Base-by-base conservation (phyloP, 2,888 invertebrate species). In the Drosophila melanosoma region DNA sequence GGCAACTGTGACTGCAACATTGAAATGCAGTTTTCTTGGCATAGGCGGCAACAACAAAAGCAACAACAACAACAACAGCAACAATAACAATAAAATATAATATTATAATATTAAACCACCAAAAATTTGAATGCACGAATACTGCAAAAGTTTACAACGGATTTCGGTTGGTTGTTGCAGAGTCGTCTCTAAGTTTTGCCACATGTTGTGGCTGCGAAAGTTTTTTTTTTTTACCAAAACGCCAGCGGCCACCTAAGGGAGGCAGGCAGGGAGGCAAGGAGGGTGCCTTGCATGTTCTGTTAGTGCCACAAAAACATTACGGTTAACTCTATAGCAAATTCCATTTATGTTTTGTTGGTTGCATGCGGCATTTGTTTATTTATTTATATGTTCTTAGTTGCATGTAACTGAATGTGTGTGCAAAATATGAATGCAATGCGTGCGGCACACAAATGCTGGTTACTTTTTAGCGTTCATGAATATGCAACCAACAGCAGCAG, bases 191-290 rank as follows among this genome's bases (percentile, higher is more conserved):
- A 88, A 86, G 76, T 74, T 75, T 74, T 74, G 79, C 83, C 89
- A 81, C 83, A 88, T 85, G 80, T 80, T 87, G 79, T 80, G 74
- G 80, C 68, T 71, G 53, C 32, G 52, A 66, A 83, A 82, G 66
- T 79, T 84, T 75, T 75, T 70, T 52, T 79, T 84, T 75, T 75
- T 70, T 52, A 42, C 40, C 38, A 65, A 52, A 32, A 23, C 40
- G 49, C 45, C 63, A 35, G 12, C 17, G 48, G 61, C 45, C 45
- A 45, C 20, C 15, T 8, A 45, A 8, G 59, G 7, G 32, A 8
- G 32, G 12, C 35, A 23, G 45, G 3, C 29, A 29, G 6, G 29
- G 26, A 40, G 53, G 45, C 15, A 15, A 45, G 15, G 23, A 15
- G 45, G 3, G 23, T 45, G 45, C 23, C 15, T 45, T 15, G 15